A percentile compares a stretch with the other conserved stretches of the same genome.
These are phyloP conservation scores for Sapajus apella DNA, from an alignment of 2,113 vertebrate species.

Conservation along the genomic window DNA sequence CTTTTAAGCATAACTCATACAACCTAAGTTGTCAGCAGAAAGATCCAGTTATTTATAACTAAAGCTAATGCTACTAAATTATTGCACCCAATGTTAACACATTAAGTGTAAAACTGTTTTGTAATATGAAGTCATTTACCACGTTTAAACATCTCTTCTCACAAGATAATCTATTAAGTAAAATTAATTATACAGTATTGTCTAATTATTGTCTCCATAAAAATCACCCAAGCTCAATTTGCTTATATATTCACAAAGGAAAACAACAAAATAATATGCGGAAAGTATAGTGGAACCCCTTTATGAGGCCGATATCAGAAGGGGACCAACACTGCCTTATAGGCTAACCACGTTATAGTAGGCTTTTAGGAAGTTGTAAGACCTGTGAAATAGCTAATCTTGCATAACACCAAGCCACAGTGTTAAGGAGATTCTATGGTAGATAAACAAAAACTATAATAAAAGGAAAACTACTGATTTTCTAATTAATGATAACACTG, in stretches of 20 bases:
- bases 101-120: constrained; percentile 75
- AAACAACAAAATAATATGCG: constrained; percentile 32
- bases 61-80: constrained; percentile 74
- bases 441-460: constrained; percentile 62
- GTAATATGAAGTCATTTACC: constrained; percentile 73
- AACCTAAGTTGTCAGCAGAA: constrained; percentile 91
- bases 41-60: constrained; percentile 82
- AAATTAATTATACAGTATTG: constrained; percentile 71
- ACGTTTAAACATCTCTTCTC: constrained; percentile 70
- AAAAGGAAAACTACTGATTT: constrained; percentile 43
- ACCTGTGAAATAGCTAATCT: constrained; percentile 44
- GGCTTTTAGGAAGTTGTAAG: constrained; percentile 7
- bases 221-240: constrained; percentile 68
- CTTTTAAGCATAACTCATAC: constrained; percentile 87
- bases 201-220: constrained; percentile 70
- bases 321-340: constrained; percentile 63
- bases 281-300: constrained; percentile 46
- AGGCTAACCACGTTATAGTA: constrained; percentile 68
- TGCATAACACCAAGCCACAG: constrained; percentile 61
- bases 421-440: not conserved
- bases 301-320: constrained; percentile 2
- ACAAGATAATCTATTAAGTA: constrained; percentile 67
- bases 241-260: constrained; percentile 58
- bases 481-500: constrained; percentile 70
- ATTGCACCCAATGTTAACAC: constrained; percentile 82